phyloP scores from a whole-genome alignment of 1,140 invertebrate species.

The Halictus rubicundus region DNA sequence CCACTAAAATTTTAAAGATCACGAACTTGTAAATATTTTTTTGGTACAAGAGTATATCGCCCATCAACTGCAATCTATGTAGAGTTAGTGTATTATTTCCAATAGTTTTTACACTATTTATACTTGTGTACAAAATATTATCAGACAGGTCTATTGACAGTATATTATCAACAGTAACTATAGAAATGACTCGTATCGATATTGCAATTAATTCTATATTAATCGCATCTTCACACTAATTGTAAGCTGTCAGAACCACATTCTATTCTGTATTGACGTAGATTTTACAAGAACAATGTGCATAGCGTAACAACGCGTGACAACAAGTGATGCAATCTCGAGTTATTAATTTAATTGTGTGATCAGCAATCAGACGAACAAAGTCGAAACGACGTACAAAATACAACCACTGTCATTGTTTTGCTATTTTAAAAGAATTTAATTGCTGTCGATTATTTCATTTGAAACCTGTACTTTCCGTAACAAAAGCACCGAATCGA shows the following conservation, averaged over 20 bases:
- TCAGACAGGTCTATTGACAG: constrained; percentile 9
- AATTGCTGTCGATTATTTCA: constrained; percentile 8
- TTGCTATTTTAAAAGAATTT: constrained; percentile 6
- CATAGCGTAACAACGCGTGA: constrained; percentile 5
- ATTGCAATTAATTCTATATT: constrained; percentile 21
- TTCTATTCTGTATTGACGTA: constrained; percentile 14
- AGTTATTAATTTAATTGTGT: constrained; percentile 25
- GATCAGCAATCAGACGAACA: not conserved
- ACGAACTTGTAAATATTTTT: not conserved
- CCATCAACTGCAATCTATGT: constrained; percentile 26
- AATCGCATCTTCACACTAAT: constrained; percentile 14
- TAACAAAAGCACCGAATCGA: constrained; percentile 13
- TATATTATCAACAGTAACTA: not conserved
- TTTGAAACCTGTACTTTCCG: constrained; percentile 37
- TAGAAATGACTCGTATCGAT: constrained; percentile 3
- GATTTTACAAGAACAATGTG: constrained; percentile 14
- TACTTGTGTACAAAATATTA: constrained; percentile 40
- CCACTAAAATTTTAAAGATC: not conserved
- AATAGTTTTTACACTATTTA: constrained; percentile 22
- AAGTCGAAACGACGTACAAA: constrained; percentile 38
- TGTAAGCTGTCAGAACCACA: constrained; percentile 18
- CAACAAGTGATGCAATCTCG: constrained; percentile 7
- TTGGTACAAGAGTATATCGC: not conserved
- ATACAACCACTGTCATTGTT: not conserved
- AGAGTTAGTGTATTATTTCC: constrained; percentile 11